Base-by-base conservation (phyloP, 2,113 vertebrate species). In the Hipposideros armiger region DNA sequence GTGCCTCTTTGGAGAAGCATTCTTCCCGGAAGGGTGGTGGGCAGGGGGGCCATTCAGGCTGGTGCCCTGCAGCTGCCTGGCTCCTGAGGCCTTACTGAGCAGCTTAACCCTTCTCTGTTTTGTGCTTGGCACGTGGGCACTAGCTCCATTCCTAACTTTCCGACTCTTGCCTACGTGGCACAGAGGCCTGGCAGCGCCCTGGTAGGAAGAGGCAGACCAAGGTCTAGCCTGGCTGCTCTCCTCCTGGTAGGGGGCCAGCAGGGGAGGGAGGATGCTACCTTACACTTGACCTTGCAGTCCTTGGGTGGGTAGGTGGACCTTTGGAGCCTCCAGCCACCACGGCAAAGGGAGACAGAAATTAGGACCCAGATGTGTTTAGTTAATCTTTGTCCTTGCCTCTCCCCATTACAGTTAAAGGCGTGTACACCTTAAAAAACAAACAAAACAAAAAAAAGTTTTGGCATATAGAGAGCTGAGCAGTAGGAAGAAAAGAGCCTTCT, bases 101-200 rank as follows among this genome's bases (percentile, higher is more conserved):
- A 87, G 58, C 64, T 24, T 14, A 58, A 7, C 24, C 5, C 10
- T 72, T 30, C 70, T 56, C 30, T 11, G 20, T 74, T 50, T 36
- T 32, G 26, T 26, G 69, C 42, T 26, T 78, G 78, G 50, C 54
- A 20, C 2, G 0, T 22, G 22, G 30, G 10, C 52, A 4, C 58
- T 32, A 40, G 54, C 50, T 26, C 42, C 80, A 7, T 85, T 82
- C 73, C 81, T 19, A 7, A 62, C 81, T 52, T 60, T 90, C 90
- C 42, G 0, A 16, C 45, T 85, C 28, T 54, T 58, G 92, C 60
- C 76, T 76, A 85, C 70, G 76, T 92, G 92, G 96, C 87, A 56
- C 70, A 2, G 7, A 54, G 30, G 77, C 91, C 84, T 30, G 3
- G 30, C 52, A 47, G 87, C 3, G 11, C 66, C 47, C 45, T 19